Base-by-base conservation (phyloP, 2,888 invertebrate genomes). In the Tinea semifulvella region DNA sequence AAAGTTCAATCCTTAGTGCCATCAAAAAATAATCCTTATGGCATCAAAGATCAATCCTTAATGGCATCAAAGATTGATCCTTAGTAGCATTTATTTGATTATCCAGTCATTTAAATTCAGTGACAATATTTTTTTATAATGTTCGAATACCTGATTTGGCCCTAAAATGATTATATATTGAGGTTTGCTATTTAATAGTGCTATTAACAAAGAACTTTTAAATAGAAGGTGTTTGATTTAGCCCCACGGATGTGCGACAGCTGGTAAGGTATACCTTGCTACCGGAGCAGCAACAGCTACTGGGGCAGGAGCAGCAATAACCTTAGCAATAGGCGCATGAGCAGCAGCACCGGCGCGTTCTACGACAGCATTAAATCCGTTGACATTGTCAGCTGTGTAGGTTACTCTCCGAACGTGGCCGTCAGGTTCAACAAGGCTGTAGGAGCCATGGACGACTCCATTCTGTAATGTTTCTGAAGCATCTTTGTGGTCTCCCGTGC, bases 331-430 rank as follows among this genome's bases (percentile, higher is more conserved):
- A 2, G 74, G 71, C 1, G 65, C 60, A 10, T 60, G 65, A 2
- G 68, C 64, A 17, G 66, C 66, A 5, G 47, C 55, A 1, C 82
- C 82, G 2, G 77, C 70, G 56, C 82, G 70, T 53, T 82, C 80
- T 2, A 83, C 82, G 4, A 81, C 82, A 4, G 82, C 82, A 51
- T 82, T 82, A 64, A 82, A 82, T 0, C 82, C 82, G 52, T 82
- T 80, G 47, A 81, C 54, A 42, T 81, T 74, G 52, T 82, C 82
- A 1, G 83, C 82, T n/a, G 82, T 82, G 62, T 83, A 83, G 10
- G 82, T 80, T 40, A 83, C 83, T 50, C 72, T 65, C 31, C 82
- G 59, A 1, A 82, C 49, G 54, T 82, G 80, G 26, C 82, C 82
- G 50, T 82, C 82, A 2, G 82, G 82, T 48, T 82, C 82, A 20